phyloP scores from a whole-genome alignment of 2,797 vertebrate species.

The Thripadectes ignobilis region DNA sequence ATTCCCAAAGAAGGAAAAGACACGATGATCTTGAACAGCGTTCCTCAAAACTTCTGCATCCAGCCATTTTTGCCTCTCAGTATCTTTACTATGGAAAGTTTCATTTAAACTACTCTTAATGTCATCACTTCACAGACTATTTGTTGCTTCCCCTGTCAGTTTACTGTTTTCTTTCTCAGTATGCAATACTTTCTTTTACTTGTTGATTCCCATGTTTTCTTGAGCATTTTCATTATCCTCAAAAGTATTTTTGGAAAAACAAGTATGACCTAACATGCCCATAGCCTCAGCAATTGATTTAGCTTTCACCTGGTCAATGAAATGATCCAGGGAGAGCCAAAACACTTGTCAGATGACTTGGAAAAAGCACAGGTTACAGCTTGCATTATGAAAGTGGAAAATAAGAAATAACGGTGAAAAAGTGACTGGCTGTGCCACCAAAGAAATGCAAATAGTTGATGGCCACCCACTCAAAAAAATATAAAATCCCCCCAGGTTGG shows the following conservation, averaged over 20 bases:
- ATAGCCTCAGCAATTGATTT: not conserved
- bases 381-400: not conserved
- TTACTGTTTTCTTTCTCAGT: not conserved
- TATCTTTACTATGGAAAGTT: not conserved
- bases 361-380: not conserved
- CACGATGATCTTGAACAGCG: accelerated
- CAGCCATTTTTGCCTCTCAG: not conserved
- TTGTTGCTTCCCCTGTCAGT: not conserved
- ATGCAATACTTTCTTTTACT: not conserved
- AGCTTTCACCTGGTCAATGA: not conserved
- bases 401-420: not conserved
- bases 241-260: not conserved
- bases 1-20: not conserved
- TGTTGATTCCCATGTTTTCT: not conserved
- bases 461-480: not conserved
- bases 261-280: not conserved
- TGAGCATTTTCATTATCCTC: not conserved
- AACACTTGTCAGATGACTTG: not conserved
- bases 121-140: not conserved
- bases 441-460: not conserved
- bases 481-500: not conserved
- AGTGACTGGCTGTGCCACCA: not conserved
- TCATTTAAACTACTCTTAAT: not conserved
- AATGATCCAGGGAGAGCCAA: not conserved
- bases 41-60: not conserved